Evolutionary conservation across 1,140 invertebrate genomes (phyloP), one percentile per base, ranked within the genome.

Genomic region (Maniola jurtina): DNA sequence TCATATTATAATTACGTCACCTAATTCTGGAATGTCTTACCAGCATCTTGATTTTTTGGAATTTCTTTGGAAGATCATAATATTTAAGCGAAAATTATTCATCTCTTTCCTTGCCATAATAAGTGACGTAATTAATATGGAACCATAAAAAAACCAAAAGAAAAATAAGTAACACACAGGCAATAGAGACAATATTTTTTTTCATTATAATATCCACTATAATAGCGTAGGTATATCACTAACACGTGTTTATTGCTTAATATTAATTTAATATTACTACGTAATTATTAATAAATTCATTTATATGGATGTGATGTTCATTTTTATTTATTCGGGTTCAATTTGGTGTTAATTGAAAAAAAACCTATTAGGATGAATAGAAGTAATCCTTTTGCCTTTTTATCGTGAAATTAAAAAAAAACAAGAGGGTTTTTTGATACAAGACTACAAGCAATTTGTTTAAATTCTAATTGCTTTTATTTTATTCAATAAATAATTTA

Each of bases 191-290:
- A 35, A 71, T 70, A 70, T 72, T 74, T 61, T 64, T 68, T 70
- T 13, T 13, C 13, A 45, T 11, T 45, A 45, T 52, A 16, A 67
- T 76, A 66, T 70, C 59, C 35, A 66, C 76, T 79, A 79, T 71
- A 72, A n/a, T 84, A 86, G 81, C 81, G n/a, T 63, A 52, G 16
- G 14, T 52, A 52, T 83, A 83, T 88, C 86, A 88, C 86, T 88
- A 88, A 88, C 86, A 86, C 84, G 66, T 62, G 54, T 78, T 87
- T 88, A 88, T 88, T 88, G 86, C 86, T 88, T 84, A 86, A 67
- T 70, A 77, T 73, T 77, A 80, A 77, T 73, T 77, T 77, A 72
- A 68, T 80, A 77, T 74, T 75, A 70, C 76, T 80, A 81, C 71
- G 63, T 74, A 72, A 69, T 70, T 66, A 70, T 62, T 71, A 72